Conservation (phyloP, 2,113 vertebrate genomes). For the Entomyzon cyanotis region DNA sequence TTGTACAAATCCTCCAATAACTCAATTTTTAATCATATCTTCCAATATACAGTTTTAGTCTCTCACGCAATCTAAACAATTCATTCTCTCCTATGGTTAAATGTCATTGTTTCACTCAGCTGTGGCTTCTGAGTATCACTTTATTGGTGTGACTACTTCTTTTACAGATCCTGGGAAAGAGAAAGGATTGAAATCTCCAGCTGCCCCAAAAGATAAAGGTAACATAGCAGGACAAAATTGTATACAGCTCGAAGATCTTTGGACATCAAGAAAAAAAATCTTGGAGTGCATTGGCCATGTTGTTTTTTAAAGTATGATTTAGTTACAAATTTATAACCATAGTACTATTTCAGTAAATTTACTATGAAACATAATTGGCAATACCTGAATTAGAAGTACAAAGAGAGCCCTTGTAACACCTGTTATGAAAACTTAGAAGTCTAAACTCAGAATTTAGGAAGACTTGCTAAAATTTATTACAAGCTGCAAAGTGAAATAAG, state of each 20-base stretch:
- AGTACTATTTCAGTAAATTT: not conserved
- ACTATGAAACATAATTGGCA: not conserved
- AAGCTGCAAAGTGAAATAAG: not conserved
- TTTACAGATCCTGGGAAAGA: slow-evolving; percentile 47
- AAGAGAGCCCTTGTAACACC: not conserved
- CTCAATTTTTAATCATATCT: not conserved
- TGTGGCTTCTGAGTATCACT: not conserved
- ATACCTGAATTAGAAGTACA: not conserved
- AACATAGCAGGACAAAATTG: not conserved
- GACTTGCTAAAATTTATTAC: not conserved
- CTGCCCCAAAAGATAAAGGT: slow-evolving; percentile 37
- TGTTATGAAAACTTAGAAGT: not conserved
- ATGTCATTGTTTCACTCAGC: not conserved
- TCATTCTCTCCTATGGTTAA: not conserved
- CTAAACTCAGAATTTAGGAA: not conserved
- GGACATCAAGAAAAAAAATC: not conserved
- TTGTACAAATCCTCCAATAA: not conserved
- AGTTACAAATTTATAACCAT: not conserved
- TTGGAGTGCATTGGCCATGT: not conserved
- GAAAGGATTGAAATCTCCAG: slow-evolving; percentile 12
- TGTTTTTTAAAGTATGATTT: not conserved
- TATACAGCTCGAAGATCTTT: not conserved
- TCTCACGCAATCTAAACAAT: not conserved
- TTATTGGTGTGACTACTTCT: not conserved
- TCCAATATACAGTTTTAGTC: not conserved